Evolutionary conservation across 2,797 vertebrate species (phyloP).

Genomic region (Sebastes jordani): DNA sequence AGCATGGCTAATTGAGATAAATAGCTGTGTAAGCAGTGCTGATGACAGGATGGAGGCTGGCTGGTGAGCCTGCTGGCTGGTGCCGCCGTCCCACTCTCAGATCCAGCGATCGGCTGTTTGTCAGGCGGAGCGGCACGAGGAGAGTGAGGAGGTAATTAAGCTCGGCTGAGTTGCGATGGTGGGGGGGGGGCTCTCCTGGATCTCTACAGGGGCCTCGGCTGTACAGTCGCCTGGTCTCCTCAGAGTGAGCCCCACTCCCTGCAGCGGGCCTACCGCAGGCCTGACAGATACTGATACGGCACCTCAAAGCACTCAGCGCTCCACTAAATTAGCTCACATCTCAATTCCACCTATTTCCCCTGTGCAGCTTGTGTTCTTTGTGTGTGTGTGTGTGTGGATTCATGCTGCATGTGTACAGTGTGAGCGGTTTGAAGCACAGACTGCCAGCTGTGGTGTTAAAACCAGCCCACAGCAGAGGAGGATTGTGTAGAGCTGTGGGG

Average conservation of each 20-base stretch:
- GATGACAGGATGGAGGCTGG: constrained; percentile 40
- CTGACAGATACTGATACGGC: constrained; percentile 64
- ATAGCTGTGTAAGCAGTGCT: constrained; percentile 38
- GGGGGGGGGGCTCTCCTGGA: constrained; percentile 15
- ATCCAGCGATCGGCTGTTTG: constrained; percentile 45
- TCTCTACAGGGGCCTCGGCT: constrained; percentile 36
- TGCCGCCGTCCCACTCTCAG: constrained; percentile 5
- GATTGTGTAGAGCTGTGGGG: constrained; percentile 48
- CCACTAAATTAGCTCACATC: constrained; percentile 57
- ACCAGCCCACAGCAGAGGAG: constrained; percentile 49
- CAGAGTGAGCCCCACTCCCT: constrained; percentile 46
- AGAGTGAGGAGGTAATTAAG: constrained; percentile 59
- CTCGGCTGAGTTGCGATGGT: constrained; percentile 33
- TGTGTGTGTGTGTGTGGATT: not conserved
- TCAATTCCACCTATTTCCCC: constrained; percentile 51
- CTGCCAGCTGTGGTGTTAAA: constrained; percentile 60
- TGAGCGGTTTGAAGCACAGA: constrained; percentile 23
- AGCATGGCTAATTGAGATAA: constrained; percentile 69
- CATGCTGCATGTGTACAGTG: constrained; percentile 31
- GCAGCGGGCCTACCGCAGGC: constrained; percentile 48
- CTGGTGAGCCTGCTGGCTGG: constrained; percentile 33
- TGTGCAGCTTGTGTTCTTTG: constrained; percentile 17
- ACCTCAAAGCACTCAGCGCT: constrained; percentile 56
- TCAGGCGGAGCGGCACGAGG: constrained; percentile 24
- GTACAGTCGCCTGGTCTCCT: constrained; percentile 36